Evolutionary conservation across 2,113 vertebrate species (phyloP).

Genomic region (Etia nguti): DNA sequence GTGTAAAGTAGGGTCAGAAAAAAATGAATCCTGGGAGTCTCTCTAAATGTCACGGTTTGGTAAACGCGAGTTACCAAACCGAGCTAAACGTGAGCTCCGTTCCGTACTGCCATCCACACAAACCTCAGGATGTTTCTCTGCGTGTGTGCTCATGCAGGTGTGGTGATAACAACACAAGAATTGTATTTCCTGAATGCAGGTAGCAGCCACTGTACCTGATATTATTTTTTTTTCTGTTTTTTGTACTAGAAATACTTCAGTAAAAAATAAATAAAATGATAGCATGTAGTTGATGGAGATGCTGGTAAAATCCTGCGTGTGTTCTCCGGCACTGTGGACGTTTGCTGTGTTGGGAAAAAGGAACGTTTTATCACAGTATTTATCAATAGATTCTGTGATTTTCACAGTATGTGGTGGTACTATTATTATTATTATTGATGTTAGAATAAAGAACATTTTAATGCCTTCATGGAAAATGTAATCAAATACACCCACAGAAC

Average conservation of each 20-base stretch:
- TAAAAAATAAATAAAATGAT: no score
- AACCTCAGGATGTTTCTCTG: accelerated
- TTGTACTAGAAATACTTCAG: no score
- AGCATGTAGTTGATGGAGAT: no score
- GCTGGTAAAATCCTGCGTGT: no score
- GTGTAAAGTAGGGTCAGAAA: neutral
- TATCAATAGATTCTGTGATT: neutral
- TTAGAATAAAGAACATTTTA: neutral
- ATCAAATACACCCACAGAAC: neutral
- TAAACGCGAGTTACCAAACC: no score
- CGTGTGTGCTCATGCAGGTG: neutral
- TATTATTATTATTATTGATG: neutral
- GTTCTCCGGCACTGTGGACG: no score
- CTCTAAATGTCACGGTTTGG: neutral
- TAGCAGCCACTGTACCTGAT: neutral
- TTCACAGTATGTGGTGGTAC: neutral
- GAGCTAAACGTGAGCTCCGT: neutral
- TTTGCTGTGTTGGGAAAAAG: neutral
- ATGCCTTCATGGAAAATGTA: neutral
- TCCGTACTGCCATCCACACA: neutral
- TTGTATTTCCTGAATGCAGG: neutral
- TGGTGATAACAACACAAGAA: neutral
- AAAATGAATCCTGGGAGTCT: neutral
- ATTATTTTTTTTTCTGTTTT: no score
- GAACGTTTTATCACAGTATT: neutral